Evolutionary conservation across 2,888 invertebrate genomes (phyloP).

Genomic region (Athrips mouffetella): DNA sequence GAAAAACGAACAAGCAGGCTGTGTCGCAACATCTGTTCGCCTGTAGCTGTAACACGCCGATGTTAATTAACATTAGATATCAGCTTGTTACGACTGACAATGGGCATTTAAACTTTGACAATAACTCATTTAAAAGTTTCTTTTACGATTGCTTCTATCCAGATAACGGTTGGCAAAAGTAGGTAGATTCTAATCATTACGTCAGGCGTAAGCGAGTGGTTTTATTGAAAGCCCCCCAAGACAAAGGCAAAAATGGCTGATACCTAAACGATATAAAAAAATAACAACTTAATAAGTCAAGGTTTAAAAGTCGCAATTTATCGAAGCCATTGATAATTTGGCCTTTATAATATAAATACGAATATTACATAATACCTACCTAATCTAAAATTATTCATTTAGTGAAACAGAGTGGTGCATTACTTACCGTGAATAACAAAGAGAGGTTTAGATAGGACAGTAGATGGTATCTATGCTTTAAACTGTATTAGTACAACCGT

Average conservation of each 20-base stretch:
- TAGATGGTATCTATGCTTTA: conserved; percentile 47
- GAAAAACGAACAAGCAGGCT: conserved; percentile 52
- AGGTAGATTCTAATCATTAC: conserved; percentile 6
- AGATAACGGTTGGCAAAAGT: conserved; percentile 11
- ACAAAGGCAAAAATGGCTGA: background rate
- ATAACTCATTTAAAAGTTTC: conserved; percentile 27
- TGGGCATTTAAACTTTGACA: conserved; percentile 25
- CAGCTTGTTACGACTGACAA: conserved; percentile 26
- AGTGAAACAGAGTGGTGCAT: conserved; percentile 64
- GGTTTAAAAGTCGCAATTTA: background rate
- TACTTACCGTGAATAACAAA: conserved; percentile 54
- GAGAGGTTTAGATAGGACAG: conserved; percentile 47
- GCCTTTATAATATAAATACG: background rate
- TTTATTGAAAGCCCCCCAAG: background rate
- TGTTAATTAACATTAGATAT: conserved; percentile 62
- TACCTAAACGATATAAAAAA: background rate
- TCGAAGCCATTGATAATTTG: background rate
- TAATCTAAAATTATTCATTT: conserved; percentile 34
- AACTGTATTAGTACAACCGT: conserved; percentile 59
- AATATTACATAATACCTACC: background rate
- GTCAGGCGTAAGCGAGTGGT: background rate
- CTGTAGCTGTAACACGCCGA: conserved; percentile 32
- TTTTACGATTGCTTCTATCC: conserved; percentile 16
- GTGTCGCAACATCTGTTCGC: conserved; percentile 43
- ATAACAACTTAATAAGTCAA: background rate